A percentile compares a stretch with the other conserved stretches of the same genome.
Evolutionary conservation across 2,797 vertebrate genomes (phyloP).

Genomic region (Eulemur albifrons): DNA sequence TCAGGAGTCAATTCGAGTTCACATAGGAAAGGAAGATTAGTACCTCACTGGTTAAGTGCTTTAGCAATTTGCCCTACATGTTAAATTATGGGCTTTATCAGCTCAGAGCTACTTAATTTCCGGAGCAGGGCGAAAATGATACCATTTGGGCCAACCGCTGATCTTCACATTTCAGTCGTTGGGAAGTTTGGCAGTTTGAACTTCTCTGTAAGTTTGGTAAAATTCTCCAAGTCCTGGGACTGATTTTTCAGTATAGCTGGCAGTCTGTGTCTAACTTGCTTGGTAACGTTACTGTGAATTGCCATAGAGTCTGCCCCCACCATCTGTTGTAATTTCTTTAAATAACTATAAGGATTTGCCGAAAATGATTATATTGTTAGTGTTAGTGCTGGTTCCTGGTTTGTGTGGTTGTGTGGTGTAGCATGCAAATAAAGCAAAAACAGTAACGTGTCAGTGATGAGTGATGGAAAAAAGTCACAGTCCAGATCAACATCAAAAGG

Average conservation of each 20-base stretch:
- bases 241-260: constrained; percentile 1
- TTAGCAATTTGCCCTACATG: constrained; percentile 75
- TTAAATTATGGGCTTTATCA: constrained; percentile 78
- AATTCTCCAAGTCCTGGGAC: constrained; percentile 32
- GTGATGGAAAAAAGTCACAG: neutral
- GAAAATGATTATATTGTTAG: neutral
- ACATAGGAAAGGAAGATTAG: constrained; percentile 74
- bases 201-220: constrained; percentile 45
- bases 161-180: constrained; percentile 50
- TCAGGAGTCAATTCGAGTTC: constrained; percentile 70
- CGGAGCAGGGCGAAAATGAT: constrained; percentile 58
- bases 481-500: neutral
- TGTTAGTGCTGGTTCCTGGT: neutral
- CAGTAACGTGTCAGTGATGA: neutral
- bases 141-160: constrained; percentile 51
- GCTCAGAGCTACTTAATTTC: constrained; percentile 76
- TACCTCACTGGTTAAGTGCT: constrained; percentile 72
- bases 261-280: constrained; percentile 27
- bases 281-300: constrained; percentile 15
- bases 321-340: neutral
- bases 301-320: neutral
- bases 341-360: neutral
- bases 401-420: neutral
- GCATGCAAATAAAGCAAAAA: neutral
- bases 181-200: constrained; percentile 34